Base-by-base conservation (phyloP, 1,140 invertebrate genomes). In the Drosophila erecta region DNA sequence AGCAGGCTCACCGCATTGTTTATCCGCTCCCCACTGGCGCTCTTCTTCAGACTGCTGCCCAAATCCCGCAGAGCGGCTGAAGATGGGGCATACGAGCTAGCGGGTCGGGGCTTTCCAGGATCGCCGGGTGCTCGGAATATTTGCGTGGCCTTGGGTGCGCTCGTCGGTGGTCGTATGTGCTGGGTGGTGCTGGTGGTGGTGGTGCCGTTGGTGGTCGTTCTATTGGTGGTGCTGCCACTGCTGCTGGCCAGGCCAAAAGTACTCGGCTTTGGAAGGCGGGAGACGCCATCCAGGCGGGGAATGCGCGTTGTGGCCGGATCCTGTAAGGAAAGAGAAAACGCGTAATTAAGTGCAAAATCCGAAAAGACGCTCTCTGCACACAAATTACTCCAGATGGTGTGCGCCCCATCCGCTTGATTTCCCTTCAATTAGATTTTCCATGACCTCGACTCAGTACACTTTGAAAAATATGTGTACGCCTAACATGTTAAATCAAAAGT, bases 251-350 rank as follows among this genome's bases (percentile, higher is more conserved):
- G 10, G 41, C 66, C 59, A 37, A 81, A 79, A 17, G 55, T 78
- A 37, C 86, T 91, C 11, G 90, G 89, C 40, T 89, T 44, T 2
- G 89, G 89, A 20, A 92, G 84, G 33, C 91, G 85, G 12, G 89
- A 90, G 37, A 65, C 67, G 61, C 89, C 86, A 41, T 89, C 90
- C 46, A 89, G 69, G n/a, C 89, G 81, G 40, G 91, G 89, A 72
- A 92, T 91, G 46, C 91, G 83, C 0, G 91, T 74, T 38, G 64
- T 69, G 15, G 78, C 57, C 20, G 91, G 69, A 67, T 92, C 91
- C 91, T 92, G 75, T 10, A 91, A 3, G 12, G 56, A 58, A 64
- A 22, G 17, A 6, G 22, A 53, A 35, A 58, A 55, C 10, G 61
- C 33, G 40, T 57, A 58, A 75, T 70, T 40, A 70, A 56, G 24